Conservation (phyloP, 2,797 vertebrate genomes). For the Gobio occitaniae region DNA sequence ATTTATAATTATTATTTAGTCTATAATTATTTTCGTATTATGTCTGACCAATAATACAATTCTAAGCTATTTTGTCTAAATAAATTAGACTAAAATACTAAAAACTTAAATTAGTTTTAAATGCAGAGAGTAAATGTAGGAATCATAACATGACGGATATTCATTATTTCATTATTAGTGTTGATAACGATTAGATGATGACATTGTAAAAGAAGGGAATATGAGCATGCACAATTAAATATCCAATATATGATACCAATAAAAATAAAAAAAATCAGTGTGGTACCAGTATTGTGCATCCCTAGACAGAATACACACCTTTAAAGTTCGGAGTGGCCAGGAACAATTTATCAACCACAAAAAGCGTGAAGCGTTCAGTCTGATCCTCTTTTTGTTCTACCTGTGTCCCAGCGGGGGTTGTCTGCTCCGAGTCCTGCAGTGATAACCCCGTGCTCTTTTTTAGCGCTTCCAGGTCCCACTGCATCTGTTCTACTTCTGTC, state of each 20-base stretch:
- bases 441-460: constrained; percentile 10
- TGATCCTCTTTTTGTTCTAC: constrained; percentile 43
- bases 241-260: not conserved
- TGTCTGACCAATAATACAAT: not conserved
- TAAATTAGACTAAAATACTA: not conserved
- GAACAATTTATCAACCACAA: constrained; percentile 75
- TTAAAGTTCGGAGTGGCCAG: constrained; percentile 64
- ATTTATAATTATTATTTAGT: not conserved
- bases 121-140: not conserved
- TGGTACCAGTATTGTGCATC: not conserved
- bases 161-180: constrained; percentile 9
- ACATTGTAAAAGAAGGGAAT: not conserved
- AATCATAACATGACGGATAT: not conserved
- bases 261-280: not conserved
- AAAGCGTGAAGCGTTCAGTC: constrained; percentile 64
- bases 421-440: constrained; percentile 17
- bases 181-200: not conserved
- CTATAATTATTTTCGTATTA: not conserved
- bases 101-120: not conserved
- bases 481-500: constrained; percentile 21
- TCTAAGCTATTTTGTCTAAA: not conserved
- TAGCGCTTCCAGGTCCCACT: constrained; percentile 37
- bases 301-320: constrained; percentile 63
- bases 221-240: constrained; percentile 2
- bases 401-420: constrained; percentile 17